Evolutionary conservation across 2,888 invertebrate species (phyloP).

Genomic region (Hyposoter didymator): DNA sequence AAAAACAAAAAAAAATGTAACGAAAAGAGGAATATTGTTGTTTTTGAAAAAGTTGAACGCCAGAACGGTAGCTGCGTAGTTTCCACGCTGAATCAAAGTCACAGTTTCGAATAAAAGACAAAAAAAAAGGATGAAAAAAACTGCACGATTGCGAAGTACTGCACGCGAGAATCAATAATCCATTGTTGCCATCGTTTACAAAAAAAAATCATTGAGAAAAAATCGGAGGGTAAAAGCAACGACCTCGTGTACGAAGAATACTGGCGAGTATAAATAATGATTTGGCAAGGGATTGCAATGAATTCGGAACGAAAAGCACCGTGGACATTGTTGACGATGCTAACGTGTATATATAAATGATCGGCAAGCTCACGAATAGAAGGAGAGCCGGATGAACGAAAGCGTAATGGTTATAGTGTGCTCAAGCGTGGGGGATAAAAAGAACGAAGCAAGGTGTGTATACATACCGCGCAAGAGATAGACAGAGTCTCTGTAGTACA

Average conservation of each 20-base stretch:
- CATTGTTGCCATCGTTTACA: not conserved
- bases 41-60: not conserved
- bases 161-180: not conserved
- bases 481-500: conserved; percentile 7
- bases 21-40: not conserved
- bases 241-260: not conserved
- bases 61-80: not conserved
- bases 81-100: not conserved
- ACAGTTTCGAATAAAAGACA: not conserved
- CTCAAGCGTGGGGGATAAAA: conserved; percentile 14
- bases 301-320: not conserved
- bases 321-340: conserved; percentile 14
- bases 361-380: conserved; percentile 37
- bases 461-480: not conserved
- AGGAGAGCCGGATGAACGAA: conserved; percentile 51
- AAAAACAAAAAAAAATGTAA: not conserved
- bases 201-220: not conserved
- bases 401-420: conserved; percentile 24
- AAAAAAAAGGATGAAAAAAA: not conserved
- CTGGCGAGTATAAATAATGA: not conserved
- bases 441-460: conserved; percentile 16
- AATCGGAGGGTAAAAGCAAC: not conserved
- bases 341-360: conserved; percentile 10
- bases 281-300: not conserved
- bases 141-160: not conserved